Base-by-base conservation (phyloP, 2,797 vertebrate species). In the Poliocrania exsul region DNA sequence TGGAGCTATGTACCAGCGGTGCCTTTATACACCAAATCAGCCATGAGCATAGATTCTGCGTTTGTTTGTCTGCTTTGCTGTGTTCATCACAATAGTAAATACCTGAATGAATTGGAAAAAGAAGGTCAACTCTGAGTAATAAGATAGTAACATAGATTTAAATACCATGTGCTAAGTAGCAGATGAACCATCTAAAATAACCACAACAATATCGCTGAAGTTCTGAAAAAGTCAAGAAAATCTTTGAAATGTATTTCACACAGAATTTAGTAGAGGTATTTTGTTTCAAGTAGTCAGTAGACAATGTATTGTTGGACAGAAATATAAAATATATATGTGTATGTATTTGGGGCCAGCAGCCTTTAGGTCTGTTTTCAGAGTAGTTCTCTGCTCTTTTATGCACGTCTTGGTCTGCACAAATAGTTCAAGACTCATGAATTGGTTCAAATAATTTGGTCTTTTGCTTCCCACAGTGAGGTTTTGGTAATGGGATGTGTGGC, bases 361-460 rank as follows among this genome's bases (percentile, higher is more conserved):
- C 4, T 78, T 53, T 33, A 64, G 25, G 23, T 73, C 15, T 79
- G 3, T 84, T 79, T 89, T 79, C 49, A 56, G 74, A 67, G 33
- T 20, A 0, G 0, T 44, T 66, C 37, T 78, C 10, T 58, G 33
- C 0, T 1, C 16, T 28, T n/a, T 90, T 37, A 8, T 33, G 23
- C 2, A 3, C 3, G 2, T 58, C 33, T 83, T 47, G 40, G 11
- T 50, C 71, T 53, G 17, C 20, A 7, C 16, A 73, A 61, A 24
- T 40, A 57, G 20, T 72, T 92, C 28, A 33, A 72, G 54, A 14
- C 54, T 75, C 9, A 3, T 9, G 10, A 81, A 11, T 85, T 42
- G 2, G 14, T 56, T 88, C 6, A 56, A 69, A n/a, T 75, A 8
- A 31, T 65, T 85, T 56, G 37, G 5, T 31, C 16, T 67, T 72